phyloP scores from a whole-genome alignment of 2,113 vertebrate species.

The Ranitomeya imitator region DNA sequence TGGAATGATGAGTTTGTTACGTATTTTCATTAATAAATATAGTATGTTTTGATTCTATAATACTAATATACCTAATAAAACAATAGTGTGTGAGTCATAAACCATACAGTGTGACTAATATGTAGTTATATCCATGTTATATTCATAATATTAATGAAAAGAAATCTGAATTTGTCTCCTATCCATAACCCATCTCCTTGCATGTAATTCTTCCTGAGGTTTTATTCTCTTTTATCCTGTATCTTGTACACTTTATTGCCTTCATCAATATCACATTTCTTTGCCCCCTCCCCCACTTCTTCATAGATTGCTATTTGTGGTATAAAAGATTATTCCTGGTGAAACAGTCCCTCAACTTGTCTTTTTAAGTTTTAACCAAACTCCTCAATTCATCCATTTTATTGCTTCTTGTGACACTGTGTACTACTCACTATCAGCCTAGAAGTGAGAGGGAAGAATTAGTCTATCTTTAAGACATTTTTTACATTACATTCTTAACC shows the following conservation, averaged over 20 bases:
- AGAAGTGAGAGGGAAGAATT: conserved; percentile 43
- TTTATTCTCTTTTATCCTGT: neutral
- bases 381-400: conserved; percentile 54
- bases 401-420: conserved; percentile 42
- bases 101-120: neutral
- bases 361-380: conserved; percentile 42
- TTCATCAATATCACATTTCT: neutral
- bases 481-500: conserved; percentile 32
- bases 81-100: neutral
- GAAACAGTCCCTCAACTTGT: conserved; percentile 48
- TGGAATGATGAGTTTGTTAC: too few species aligned
- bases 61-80: too few species aligned
- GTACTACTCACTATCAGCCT: conserved; percentile 6
- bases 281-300: neutral
- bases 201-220: neutral
- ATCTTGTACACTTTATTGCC: neutral
- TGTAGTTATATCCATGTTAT: neutral
- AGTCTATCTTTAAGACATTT: conserved; percentile 34
- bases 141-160: too few species aligned
- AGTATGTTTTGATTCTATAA: too few species aligned
- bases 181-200: too few species aligned
- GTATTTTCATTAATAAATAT: too few species aligned
- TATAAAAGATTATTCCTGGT: conserved; percentile 22
- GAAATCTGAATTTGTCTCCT: too few species aligned
- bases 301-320: neutral